Evolutionary conservation across 2,888 invertebrate genomes (phyloP).

Genomic region (Stenolophus ochropezus): DNA sequence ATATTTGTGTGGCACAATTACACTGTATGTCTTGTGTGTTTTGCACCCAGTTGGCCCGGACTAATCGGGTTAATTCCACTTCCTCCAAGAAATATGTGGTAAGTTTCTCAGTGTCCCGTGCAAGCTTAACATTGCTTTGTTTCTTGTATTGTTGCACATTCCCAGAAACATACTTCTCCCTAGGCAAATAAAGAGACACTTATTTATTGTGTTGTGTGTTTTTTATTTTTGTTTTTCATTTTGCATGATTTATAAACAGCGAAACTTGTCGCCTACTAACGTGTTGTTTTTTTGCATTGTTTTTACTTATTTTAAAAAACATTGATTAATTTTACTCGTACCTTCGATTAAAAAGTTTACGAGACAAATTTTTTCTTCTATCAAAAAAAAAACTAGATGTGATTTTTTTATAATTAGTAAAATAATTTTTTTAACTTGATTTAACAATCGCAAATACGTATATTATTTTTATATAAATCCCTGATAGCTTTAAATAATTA

Average conservation of each 20-base stretch:
- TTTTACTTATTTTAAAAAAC: no score
- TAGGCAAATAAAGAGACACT: background rate
- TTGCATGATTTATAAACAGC: background rate
- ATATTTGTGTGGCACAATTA: slow-evolving; percentile 34
- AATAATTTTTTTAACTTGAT: no score
- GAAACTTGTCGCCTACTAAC: background rate
- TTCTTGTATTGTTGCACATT: background rate
- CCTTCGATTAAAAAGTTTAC: background rate
- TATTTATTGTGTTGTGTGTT: background rate
- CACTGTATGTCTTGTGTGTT: slow-evolving; percentile 41
- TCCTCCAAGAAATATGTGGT: slow-evolving; percentile 48
- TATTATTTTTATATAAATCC: no score
- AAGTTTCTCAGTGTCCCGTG: background rate
- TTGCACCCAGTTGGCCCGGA: slow-evolving; percentile 58
- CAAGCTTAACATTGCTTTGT: background rate
- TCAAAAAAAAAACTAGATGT: no score
- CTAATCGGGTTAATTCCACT: slow-evolving; percentile 44
- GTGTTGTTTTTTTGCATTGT: background rate
- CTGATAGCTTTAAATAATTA: background rate
- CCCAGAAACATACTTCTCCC: background rate
- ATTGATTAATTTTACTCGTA: no score
- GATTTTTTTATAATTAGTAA: no score
- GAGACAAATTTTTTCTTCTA: no score
- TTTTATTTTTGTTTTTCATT: background rate
- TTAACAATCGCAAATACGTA: no score